Base-by-base conservation (phyloP, 2,113 vertebrate species). In the Mormyrus iriodes region DNA sequence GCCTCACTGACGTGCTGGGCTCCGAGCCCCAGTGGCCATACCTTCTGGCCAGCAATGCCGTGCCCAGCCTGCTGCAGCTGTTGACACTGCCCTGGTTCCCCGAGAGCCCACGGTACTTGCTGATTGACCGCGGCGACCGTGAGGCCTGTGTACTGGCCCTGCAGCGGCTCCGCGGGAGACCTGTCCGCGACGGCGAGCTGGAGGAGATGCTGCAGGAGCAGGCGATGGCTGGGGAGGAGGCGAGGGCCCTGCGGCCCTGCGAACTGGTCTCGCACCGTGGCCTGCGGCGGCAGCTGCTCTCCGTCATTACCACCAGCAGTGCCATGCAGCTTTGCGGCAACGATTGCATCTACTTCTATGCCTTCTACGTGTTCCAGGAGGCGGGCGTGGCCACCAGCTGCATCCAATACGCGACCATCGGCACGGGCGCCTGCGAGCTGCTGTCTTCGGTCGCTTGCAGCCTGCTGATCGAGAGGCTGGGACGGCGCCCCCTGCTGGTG, bases 261-360 rank as follows among this genome's bases (percentile, higher is more conserved):
- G 95, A 96, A 24, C 92, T 98, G 12, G 91, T 98, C 46, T 91
- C 84, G 53, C 95, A 95, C 15, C 90, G 19, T 0, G 58, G 93
- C 0, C 58, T 97, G 52, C 92, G 95, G 82, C 90, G 94, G 89
- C 97, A 97, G 92, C 93, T 97, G 91, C 69, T 91, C 1, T 96
- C 95, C 0, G 91, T 97, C 15, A 84, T 97, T 49, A 93, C 93
- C 4, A 96, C 97, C 90, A 96, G 97, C 93, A 97, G 96, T 0
- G 96, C 97, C 92, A 96, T 97, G 96, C 97, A 98, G 94, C 97
- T 99, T 15, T 98, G 97, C 0, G 97, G 97, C 7, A 98, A 97
- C 0, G 97, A 98, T 89, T 95, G 95, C 35, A 94, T 98, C 91
- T 98, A 98, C 86, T 96, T 96, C 91, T 99, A 98, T 0, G 96